These are phyloP conservation scores for Lepisosteus oculatus DNA, from an alignment of 2,113 vertebrate genomes.

Conservation along the genomic window DNA sequence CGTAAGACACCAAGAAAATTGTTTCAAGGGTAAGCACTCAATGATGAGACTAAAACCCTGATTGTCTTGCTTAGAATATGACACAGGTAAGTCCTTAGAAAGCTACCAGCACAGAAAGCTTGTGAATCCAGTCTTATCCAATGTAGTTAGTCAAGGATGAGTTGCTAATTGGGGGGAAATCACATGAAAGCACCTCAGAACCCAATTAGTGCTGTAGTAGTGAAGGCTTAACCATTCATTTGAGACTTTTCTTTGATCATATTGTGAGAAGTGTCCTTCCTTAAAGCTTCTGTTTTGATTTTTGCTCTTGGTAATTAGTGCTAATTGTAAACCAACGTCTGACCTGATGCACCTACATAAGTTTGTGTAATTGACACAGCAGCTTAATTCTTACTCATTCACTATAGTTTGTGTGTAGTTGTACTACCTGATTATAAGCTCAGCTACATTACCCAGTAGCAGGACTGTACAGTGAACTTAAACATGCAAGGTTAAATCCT, in stretches of 20 bases:
- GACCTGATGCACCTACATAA: constrained; percentile 63
- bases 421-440: constrained; percentile 62
- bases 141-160: constrained; percentile 68
- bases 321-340: constrained; percentile 68
- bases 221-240: constrained; percentile 66
- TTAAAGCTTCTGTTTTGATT: constrained; percentile 70
- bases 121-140: constrained; percentile 67
- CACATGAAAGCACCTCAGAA: constrained; percentile 76
- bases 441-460: constrained; percentile 62
- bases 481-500: background rate
- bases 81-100: constrained; percentile 46
- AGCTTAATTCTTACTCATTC: constrained; percentile 61
- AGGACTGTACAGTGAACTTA: constrained; percentile 26
- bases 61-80: constrained; percentile 10
- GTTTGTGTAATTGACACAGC: constrained; percentile 43
- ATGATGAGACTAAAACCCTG: background rate
- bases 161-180: constrained; percentile 66
- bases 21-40: too few relatives aligned
- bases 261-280: constrained; percentile 69
- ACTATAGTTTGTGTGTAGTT: constrained; percentile 69
- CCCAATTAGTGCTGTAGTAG: constrained; percentile 77
- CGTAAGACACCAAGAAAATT: too few relatives aligned
- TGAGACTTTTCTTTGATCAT: constrained; percentile 73
- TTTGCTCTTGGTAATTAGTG: constrained; percentile 68
- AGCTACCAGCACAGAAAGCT: constrained; percentile 54